These are phyloP conservation scores for Daktulosphaira vitifoliae DNA, from an alignment of 1,140 invertebrate genomes.

Conservation along the genomic window DNA sequence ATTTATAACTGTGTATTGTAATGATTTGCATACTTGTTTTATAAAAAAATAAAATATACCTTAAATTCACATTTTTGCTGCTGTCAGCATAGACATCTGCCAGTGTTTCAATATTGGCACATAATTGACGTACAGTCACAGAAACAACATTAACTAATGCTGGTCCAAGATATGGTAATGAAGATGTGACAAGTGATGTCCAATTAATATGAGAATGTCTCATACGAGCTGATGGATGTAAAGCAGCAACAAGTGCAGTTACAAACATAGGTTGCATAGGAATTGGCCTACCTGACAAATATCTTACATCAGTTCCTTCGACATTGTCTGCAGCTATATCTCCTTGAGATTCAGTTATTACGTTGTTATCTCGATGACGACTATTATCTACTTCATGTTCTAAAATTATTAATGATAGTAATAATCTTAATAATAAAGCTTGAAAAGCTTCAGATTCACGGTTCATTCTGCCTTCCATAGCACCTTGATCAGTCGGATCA, in stretches of 20 bases:
- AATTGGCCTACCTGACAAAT: constrained; percentile 56
- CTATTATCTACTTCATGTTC: constrained; percentile 50
- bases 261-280: constrained; percentile 81
- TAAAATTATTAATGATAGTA: constrained; percentile 66
- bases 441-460: constrained; percentile 25
- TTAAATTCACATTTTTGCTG: constrained; percentile 25
- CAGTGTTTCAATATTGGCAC: constrained; percentile 68
- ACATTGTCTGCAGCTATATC: constrained; percentile 18
- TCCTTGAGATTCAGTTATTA: constrained; percentile 41
- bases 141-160: constrained; percentile 68
- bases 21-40: too few species aligned
- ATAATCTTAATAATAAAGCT: constrained; percentile 46
- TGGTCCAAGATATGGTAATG: constrained; percentile 62
- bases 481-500: constrained; percentile 50
- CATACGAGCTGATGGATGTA: constrained; percentile 48
- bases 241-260: constrained; percentile 66
- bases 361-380: constrained; percentile 24
- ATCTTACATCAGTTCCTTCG: constrained; percentile 48
- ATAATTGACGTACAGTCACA: constrained; percentile 71
- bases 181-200: constrained; percentile 67
- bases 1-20: too few species aligned
- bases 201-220: constrained; percentile 69
- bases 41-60: not conserved
- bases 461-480: constrained; percentile 56
- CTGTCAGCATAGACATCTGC: constrained; percentile 45